Evolutionary conservation across 1,140 invertebrate genomes (phyloP).

Genomic region (Tetramorium simillimum): DNA sequence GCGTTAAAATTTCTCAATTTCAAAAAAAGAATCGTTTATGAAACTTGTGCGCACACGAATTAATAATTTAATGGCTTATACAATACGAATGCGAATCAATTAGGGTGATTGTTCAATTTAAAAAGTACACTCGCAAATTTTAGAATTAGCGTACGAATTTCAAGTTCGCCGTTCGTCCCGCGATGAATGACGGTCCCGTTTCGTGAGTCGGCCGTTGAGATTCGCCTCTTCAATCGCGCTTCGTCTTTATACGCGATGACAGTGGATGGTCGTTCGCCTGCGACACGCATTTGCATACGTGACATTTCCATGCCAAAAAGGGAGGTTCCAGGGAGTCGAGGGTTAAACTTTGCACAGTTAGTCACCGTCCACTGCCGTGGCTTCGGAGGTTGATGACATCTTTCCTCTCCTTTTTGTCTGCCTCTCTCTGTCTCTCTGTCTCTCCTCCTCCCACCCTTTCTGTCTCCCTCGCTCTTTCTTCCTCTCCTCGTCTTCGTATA

Average conservation of each 20-base stretch:
- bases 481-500: slow-evolving; percentile 23
- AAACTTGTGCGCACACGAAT: background rate
- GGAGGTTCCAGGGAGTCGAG: slow-evolving; percentile 61
- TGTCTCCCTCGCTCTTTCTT: background rate
- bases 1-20: background rate
- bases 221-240: slow-evolving; percentile 44
- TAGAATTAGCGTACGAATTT: slow-evolving; percentile 3
- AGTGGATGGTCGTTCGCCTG: slow-evolving; percentile 57
- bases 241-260: slow-evolving; percentile 17
- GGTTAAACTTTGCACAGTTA: slow-evolving; percentile 76
- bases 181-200: background rate
- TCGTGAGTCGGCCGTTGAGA: background rate
- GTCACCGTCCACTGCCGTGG: slow-evolving; percentile 65
- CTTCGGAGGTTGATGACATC: slow-evolving; percentile 74
- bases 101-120: background rate
- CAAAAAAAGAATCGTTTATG: background rate
- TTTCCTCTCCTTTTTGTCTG: slow-evolving; percentile 64
- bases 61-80: background rate
- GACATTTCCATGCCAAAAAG: slow-evolving; percentile 64
- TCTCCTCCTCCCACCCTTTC: slow-evolving; percentile 49
- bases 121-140: background rate
- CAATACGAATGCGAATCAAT: background rate
- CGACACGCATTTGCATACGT: slow-evolving; percentile 64
- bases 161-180: background rate
- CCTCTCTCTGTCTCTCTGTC: slow-evolving; percentile 14